Conservation (phyloP, 2,888 invertebrate genomes). For the Ligdia adustata region DNA sequence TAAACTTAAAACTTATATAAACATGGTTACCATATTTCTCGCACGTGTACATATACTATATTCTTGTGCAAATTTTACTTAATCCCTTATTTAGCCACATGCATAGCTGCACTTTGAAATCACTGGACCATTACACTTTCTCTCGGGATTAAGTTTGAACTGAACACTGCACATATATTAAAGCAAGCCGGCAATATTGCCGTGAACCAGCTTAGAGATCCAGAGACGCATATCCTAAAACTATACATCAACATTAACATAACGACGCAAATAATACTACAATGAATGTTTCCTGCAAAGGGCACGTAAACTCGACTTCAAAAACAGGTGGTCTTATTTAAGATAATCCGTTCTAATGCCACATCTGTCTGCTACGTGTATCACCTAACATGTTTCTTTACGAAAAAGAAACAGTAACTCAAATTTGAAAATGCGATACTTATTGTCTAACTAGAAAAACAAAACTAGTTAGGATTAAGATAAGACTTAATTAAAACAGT, state of each 20-base stretch:
- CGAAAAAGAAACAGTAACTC: conserved; percentile 5
- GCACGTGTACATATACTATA: no score
- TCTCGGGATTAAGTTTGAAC: not conserved
- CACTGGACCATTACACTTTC: not conserved
- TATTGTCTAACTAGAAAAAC: no score
- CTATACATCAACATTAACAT: conserved; percentile 43
- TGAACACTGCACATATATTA: conserved; percentile 11
- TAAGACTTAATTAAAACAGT: no score
- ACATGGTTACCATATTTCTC: no score
- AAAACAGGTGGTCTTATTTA: conserved; percentile 78
- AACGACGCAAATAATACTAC: conserved; percentile 39
- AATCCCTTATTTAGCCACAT: not conserved
- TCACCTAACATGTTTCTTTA: conserved; percentile 44
- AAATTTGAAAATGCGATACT: not conserved
- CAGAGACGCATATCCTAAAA: conserved; percentile 31
- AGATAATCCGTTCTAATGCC: conserved; percentile 69
- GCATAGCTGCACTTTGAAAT: not conserved
- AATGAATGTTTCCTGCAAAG: conserved; percentile 71
- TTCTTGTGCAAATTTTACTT: not conserved
- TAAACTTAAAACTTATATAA: no score
- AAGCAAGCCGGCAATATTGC: conserved; percentile 15
- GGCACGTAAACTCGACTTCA: conserved; percentile 55
- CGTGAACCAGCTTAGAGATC: conserved; percentile 21
- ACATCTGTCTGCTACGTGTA: conserved; percentile 67
- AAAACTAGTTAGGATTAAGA: no score